Base-by-base conservation (phyloP, 2,797 vertebrate genomes). In the Acomys russatus region DNA sequence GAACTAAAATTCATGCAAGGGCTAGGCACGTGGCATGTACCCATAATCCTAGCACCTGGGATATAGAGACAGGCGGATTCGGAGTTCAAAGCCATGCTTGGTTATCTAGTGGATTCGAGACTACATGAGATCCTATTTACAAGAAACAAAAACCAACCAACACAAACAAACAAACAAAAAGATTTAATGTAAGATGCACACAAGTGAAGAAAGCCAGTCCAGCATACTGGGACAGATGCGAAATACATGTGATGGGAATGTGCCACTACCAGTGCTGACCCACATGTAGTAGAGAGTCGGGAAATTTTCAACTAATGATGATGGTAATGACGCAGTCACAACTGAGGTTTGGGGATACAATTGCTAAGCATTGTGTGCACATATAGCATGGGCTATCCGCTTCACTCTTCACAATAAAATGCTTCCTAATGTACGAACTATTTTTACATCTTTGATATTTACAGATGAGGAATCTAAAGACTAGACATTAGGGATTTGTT, bases 371-470 rank as follows among this genome's bases (percentile, higher is more conserved):
- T 30, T 86, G 9, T 82, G 80, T 20, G 49, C 80, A 94, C 38
- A 90, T 49, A 78, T 0, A 92, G 64, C 71, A 76, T 79, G 68
- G 20, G 56, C 56, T 80, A 74, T 92, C n/a, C 76, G 80, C 70
- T 59, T 68, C 51, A 68, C 30, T 61, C 33, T 61, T 92, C 63
- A 88, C 38, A 66, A 66, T 82, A 88, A 92, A 82, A 92, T 25
- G 22, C 18, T 83, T 38, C 59, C 35, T 83, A 63, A 79, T 9
- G 63, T 91, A 59, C 3, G 44, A 77, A 82, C 38, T 85, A 64
- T 71, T 82, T 54, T 78, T 89, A 68, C 28, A 82, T 87, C 20
- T 76, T 88, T 88, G n/a, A 86, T 73, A 94, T 96, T 91, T 82
- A 92, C 28, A 92, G 64, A 91, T 78, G 80, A 90, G 49, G 91